phyloP scores from a whole-genome alignment of 1,140 invertebrate species.

The Eciton burchellii region DNA sequence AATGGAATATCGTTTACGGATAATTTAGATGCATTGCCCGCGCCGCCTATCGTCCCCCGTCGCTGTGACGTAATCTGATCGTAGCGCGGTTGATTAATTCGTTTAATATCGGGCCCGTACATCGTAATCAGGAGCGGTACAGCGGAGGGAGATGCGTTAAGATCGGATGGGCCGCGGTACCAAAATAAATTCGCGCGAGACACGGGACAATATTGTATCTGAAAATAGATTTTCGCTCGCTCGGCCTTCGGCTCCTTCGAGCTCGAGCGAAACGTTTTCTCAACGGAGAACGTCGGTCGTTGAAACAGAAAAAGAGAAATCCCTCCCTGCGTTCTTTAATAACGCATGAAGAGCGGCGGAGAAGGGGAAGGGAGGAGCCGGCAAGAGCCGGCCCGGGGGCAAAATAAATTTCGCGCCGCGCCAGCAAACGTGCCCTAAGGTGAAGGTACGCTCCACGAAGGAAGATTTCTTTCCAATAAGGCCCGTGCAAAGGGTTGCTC shows the following conservation, averaged over 20 bases:
- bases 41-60: background rate
- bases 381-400: background rate
- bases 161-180: background rate
- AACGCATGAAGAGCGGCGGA: background rate
- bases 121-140: background rate
- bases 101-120: background rate
- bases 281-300: background rate
- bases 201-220: background rate
- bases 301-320: constrained; percentile 12
- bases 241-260: background rate
- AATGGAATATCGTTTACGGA: constrained; percentile 12
- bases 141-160: background rate
- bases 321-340: constrained; percentile 18
- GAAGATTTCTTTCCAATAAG: constrained; percentile 38
- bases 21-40: background rate
- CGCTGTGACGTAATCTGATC: background rate
- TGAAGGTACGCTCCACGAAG: background rate
- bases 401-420: constrained; percentile 15
- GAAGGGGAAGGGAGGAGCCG: too few relatives aligned
- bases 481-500: constrained; percentile 59
- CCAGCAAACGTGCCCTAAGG: constrained; percentile 11
- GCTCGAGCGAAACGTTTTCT: background rate
- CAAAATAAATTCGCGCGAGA: constrained; percentile 2
- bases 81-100: background rate
- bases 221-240: background rate